phyloP scores from a whole-genome alignment of 2,888 invertebrate species.

The Chrysolina oricalcia region DNA sequence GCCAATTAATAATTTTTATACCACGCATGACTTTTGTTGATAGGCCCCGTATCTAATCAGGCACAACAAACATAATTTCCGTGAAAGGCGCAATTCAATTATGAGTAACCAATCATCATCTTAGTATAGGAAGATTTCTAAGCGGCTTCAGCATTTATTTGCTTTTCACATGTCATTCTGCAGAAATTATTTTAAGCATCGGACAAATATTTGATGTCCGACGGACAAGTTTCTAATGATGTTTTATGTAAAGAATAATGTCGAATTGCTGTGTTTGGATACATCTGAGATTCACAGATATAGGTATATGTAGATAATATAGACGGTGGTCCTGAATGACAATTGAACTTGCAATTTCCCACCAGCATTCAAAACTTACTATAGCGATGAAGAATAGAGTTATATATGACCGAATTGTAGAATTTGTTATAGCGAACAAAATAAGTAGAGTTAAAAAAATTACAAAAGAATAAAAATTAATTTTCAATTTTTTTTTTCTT shows the following conservation, averaged over 20 bases:
- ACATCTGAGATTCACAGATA: neutral
- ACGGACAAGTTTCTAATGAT: constrained; percentile 9
- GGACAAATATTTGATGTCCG: constrained; percentile 2
- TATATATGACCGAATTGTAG: too few species aligned
- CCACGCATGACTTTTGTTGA: neutral
- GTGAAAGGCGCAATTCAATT: neutral
- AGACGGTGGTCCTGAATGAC: too few species aligned
- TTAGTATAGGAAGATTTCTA: neutral
- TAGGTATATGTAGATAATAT: too few species aligned
- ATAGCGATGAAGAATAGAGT: too few species aligned
- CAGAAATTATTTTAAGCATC: neutral
- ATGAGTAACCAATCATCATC: neutral
- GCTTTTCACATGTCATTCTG: constrained; percentile 15
- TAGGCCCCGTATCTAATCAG: constrained; percentile 7
- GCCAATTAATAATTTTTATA: constrained; percentile 5
- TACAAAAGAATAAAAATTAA: too few species aligned
- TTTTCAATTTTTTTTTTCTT: too few species aligned
- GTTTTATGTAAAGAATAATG: neutral
- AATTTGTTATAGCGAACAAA: too few species aligned
- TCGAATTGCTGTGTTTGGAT: neutral
- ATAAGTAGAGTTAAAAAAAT: too few species aligned
- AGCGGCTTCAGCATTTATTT: neutral
- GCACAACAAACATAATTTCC: constrained; percentile 1
- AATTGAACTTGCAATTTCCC: too few species aligned
- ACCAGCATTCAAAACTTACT: too few species aligned